Conservation (phyloP, 2,113 vertebrate species). For the Lontra canadensis region DNA sequence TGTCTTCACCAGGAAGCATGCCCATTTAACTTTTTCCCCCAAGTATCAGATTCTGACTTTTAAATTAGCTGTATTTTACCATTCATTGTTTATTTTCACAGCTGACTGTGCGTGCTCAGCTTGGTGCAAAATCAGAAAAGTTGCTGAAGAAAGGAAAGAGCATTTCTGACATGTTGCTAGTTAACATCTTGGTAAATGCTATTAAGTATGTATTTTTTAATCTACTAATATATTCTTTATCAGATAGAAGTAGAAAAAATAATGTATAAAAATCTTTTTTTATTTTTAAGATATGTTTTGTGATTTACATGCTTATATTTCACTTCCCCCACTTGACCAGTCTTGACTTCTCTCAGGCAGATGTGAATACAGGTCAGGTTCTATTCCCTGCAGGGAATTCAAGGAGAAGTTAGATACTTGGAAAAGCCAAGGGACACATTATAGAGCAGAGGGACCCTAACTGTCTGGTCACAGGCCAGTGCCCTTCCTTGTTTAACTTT, state of each 20-base stretch:
- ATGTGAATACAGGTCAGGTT: background rate
- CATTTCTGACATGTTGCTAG: constrained; percentile 87
- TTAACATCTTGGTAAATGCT: constrained; percentile 89
- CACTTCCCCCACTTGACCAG: background rate
- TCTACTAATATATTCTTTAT: constrained; percentile 1
- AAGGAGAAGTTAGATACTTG: background rate
- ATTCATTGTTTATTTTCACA: constrained; percentile 72
- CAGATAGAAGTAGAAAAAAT: background rate
- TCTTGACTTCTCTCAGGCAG: background rate
- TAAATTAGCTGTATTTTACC: background rate
- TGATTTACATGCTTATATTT: background rate
- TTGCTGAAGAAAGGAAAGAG: constrained; percentile 87
- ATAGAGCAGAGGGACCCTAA: background rate
- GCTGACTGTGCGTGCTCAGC: constrained; percentile 84
- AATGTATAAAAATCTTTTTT: background rate
- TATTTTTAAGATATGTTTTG: background rate
- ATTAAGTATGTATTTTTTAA: constrained; percentile 86
- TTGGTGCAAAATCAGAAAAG: constrained; percentile 85
- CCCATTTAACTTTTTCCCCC: background rate
- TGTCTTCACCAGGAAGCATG: background rate
- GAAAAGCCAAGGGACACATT: background rate
- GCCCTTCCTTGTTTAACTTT: background rate
- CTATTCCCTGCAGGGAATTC: background rate
- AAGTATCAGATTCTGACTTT: background rate
- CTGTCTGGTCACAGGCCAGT: background rate